Evolutionary conservation across 2,113 vertebrate genomes (phyloP), one percentile per base, ranked within the genome.

Genomic region (Platichthys stellatus): DNA sequence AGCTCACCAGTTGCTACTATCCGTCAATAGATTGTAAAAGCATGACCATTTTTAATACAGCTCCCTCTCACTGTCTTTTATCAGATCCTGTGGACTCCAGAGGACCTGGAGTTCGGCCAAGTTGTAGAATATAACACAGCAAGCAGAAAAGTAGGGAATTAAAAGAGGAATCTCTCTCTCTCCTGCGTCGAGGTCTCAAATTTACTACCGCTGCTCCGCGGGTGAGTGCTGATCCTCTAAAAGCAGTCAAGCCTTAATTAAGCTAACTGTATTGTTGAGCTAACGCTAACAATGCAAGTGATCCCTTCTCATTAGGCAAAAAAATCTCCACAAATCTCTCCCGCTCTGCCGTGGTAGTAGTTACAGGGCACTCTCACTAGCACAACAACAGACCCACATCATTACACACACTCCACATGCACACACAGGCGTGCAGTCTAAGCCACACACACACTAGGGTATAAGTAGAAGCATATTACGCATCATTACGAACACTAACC

Each of bases 301-400:
- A 91, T 89, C 80, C 61, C 74, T 81, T 69, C 86, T 91, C 89
- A 91, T 92, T 89, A 88, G 83, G 81, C 67, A 89, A 88, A 51
- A 51, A 90, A 76, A 45, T 75, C 67, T 82, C 76, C 65, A 81
- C 84, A 86, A 90, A 88, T 85, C 80, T 35, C 80, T 62, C 72
- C 54, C 77, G 80, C 78, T 84, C 72, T 81, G 76, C 65, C 51
- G 63, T 61, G 71, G 68, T 66, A 68, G 72, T 82, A 74, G 77
- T 83, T 87, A 81, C 78, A 76, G 70, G 86, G 62, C 64, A 68
- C 66, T 75, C 57, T 78, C 54, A 35, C 45, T n/a, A 67, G 76
- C 76, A 73, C 63, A 74, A 59, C 77, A 73, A 64, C 64, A 62
- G 68, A 81, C 69, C 60, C 75, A 78, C 87, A 84, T 81, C 72